Percentiles rank a stretch among this genome's conserved stretches.
These are phyloP conservation scores for Caenorhabditis afra DNA, from an alignment of 2,888 invertebrate species.

Conservation along the genomic window DNA sequence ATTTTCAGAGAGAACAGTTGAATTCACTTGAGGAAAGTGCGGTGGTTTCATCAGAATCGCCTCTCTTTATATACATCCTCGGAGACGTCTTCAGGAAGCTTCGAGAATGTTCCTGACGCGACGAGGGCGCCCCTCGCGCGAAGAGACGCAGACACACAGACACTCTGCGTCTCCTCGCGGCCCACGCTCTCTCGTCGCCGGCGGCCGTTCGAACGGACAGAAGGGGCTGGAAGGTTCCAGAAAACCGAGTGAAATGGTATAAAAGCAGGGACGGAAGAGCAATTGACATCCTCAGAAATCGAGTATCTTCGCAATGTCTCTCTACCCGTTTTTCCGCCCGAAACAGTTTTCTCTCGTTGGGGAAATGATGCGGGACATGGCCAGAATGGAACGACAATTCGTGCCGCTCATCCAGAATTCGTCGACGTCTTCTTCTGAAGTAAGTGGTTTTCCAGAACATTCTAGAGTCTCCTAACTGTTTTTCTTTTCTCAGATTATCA, in stretches of 20 bases:
- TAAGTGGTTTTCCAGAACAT: neutral
- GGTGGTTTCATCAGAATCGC: neutral
- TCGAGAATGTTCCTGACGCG: constrained; percentile 11
- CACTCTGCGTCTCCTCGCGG: constrained; percentile 18
- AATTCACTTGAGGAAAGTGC: constrained; percentile 16
- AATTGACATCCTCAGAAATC: neutral
- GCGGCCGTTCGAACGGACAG: constrained; percentile 6
- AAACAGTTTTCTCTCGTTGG: constrained; percentile 16
- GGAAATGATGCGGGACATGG: constrained; percentile 45
- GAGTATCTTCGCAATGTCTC: constrained; percentile 17
- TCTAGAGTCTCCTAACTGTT: too few species aligned
- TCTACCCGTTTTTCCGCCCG: constrained; percentile 38
- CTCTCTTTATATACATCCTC: constrained; percentile 19
- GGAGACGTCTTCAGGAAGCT: constrained; percentile 15
- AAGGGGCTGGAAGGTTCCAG: constrained; percentile 34
- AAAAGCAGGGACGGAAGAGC: neutral
- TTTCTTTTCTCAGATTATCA: constrained; percentile 19
- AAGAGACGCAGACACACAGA: constrained; percentile 30
- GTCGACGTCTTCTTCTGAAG: constrained; percentile 27
- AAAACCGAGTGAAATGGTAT: constrained; percentile 15
- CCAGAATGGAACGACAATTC: constrained; percentile 35
- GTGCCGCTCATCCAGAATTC: constrained; percentile 10
- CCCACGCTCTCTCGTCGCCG: neutral
- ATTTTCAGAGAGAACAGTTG: constrained; percentile 8
- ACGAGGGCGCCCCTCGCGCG: neutral